A percentile compares a stretch with the other conserved stretches of the same genome.
Conservation (phyloP, 2,797 vertebrate genomes). For the Anguilla pacifica region DNA sequence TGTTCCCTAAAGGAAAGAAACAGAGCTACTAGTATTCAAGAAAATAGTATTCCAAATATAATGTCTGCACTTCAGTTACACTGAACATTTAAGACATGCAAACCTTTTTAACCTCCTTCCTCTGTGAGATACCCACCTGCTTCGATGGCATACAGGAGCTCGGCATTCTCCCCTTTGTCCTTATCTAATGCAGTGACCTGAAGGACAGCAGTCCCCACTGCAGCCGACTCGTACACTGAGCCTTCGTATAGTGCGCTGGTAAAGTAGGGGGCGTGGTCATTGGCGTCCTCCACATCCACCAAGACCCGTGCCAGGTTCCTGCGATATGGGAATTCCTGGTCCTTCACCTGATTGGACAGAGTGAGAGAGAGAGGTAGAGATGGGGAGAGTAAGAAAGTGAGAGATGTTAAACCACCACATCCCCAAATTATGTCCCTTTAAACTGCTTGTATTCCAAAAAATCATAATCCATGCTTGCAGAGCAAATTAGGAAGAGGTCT, state of each 20-base stretch:
- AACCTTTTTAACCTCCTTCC: neutral
- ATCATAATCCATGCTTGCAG: conserved; percentile 17
- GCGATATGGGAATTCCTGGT: conserved; percentile 95
- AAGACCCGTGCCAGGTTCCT: conserved; percentile 89
- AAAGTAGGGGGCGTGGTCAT: conserved; percentile 93
- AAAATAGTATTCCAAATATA: neutral
- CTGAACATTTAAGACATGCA: neutral
- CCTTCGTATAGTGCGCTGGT: conserved; percentile 89
- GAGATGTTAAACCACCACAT: neutral
- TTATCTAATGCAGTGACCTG: conserved; percentile 94
- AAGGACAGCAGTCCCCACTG: conserved; percentile 89
- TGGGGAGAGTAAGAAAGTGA: neutral
- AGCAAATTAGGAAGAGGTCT: conserved; percentile 28
- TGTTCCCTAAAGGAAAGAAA: conserved; percentile 82
- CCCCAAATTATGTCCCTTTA: neutral
- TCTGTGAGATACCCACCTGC: conserved; percentile 76
- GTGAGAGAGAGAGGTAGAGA: neutral
- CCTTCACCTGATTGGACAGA: conserved; percentile 81
- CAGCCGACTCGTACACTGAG: conserved; percentile 92
- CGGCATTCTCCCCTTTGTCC: conserved; percentile 94
- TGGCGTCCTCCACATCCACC: conserved; percentile 92
- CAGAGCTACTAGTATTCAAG: neutral
- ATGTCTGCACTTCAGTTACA: neutral
- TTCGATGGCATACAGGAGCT: conserved; percentile 90
- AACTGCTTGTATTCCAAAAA: conserved; percentile 16